Percentiles rank a stretch among this genome's conserved stretches.
Conservation (phyloP, 2,797 vertebrate species). For the Artibeus lituratus region DNA sequence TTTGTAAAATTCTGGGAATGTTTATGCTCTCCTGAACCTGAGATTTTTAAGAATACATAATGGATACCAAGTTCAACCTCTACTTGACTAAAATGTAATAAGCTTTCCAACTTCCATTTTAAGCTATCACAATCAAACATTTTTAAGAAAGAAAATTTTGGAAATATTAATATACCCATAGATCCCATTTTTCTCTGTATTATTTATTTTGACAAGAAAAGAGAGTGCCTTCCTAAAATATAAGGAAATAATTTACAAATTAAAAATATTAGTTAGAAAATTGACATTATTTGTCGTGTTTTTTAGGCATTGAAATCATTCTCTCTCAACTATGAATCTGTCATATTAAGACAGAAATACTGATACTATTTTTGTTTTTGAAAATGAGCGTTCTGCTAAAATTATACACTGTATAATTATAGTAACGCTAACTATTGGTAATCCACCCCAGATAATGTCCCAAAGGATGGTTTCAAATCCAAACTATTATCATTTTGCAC, state of each 20-base stretch:
- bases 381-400: not conserved
- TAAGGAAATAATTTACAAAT: not conserved
- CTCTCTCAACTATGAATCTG: not conserved
- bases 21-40: not conserved
- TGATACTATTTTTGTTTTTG: not conserved
- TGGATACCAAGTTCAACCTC: not conserved
- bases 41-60: not conserved
- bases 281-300: not conserved
- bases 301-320: not conserved
- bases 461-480: not conserved
- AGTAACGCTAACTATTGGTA: not conserved
- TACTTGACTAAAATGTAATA: not conserved
- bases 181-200: not conserved
- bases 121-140: not conserved
- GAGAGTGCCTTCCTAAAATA: not conserved
- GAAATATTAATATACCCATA: not conserved
- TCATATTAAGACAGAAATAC: not conserved
- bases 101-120: slow-evolving; percentile 2
- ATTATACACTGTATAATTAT: not conserved
- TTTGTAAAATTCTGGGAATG: not conserved
- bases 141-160: not conserved
- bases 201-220: not conserved
- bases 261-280: not conserved
- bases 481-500: not conserved
- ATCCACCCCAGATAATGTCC: not conserved